Conservation (phyloP, 2,797 vertebrate genomes). For the Hypotaenidia philippensis region DNA sequence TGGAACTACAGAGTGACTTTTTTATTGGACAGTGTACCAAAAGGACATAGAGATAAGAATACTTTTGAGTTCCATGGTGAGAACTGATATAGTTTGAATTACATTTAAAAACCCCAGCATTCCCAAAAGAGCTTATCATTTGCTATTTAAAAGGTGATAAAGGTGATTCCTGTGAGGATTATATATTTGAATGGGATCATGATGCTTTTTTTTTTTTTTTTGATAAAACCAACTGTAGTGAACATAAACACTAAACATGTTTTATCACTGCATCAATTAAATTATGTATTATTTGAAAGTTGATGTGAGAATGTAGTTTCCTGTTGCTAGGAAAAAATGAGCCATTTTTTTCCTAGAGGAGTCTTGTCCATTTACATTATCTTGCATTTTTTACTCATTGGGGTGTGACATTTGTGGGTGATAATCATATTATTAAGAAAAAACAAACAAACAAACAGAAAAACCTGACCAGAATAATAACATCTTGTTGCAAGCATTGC, state of each 20-base stretch:
- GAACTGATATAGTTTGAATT: not conserved
- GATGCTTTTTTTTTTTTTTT: not conserved
- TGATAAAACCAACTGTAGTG: not conserved
- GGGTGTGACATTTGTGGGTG: not conserved
- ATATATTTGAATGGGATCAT: not conserved
- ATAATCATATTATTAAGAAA: not conserved
- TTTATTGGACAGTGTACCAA: not conserved
- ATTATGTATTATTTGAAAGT: not conserved
- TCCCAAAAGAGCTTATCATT: not conserved
- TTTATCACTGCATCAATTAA: not conserved
- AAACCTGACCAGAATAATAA: not conserved
- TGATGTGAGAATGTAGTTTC: not conserved
- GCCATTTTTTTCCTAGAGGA: slow-evolving; percentile 30
- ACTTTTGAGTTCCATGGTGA: not conserved
- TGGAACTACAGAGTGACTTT: not conserved
- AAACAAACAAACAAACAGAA: not conserved
- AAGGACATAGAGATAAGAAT: not conserved
- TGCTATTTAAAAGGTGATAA: not conserved
- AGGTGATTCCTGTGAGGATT: not conserved
- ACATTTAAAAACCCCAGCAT: accelerated
- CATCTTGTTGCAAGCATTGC: not conserved
- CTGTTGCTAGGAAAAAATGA: not conserved
- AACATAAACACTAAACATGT: not conserved
- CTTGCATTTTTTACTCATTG: not conserved
- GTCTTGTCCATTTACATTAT: slow-evolving; percentile 7